Conservation (phyloP, 2,888 invertebrate species). For the Palloptera scutellata region DNA sequence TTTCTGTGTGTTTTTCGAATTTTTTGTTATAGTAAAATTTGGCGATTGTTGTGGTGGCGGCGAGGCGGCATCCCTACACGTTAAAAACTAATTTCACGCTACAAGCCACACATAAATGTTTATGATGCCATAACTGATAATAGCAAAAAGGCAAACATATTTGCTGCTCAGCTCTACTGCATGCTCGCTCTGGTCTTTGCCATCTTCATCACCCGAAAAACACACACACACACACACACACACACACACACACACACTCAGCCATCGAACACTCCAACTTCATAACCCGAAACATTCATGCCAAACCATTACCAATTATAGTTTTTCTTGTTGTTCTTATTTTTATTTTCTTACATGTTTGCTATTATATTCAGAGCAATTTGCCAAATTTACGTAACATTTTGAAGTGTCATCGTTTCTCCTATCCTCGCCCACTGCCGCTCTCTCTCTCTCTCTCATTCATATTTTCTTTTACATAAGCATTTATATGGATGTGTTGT, state of each 20-base stretch:
- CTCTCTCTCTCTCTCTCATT: not conserved
- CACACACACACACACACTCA: conserved; percentile 9
- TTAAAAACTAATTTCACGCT: conserved; percentile 45
- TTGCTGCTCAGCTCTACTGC: no score
- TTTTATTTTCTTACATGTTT: not conserved
- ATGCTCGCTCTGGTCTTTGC: not conserved
- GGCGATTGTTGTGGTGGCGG: not conserved
- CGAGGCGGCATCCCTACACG: conserved; percentile 29
- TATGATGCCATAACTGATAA: conserved; percentile 31
- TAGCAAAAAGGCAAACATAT: conserved; percentile 7
- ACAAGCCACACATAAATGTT: conserved; percentile 42
- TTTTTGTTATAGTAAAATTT: no score
- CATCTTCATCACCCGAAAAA: conserved; percentile 15
- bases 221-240: conserved; percentile 8
- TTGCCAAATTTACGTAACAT: not conserved
- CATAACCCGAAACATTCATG: not conserved
- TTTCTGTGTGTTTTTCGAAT: no score
- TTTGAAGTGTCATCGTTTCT: not conserved
- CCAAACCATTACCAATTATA: not conserved
- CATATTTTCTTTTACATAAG: no score
- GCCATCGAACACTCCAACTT: not conserved
- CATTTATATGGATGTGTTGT: no score
- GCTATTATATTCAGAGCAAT: not conserved
- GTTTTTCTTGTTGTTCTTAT: not conserved
- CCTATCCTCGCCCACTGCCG: not conserved